These are phyloP conservation scores for Darevskia nairensis DNA, from an alignment of 2,797 vertebrate species.

Conservation along the genomic window DNA sequence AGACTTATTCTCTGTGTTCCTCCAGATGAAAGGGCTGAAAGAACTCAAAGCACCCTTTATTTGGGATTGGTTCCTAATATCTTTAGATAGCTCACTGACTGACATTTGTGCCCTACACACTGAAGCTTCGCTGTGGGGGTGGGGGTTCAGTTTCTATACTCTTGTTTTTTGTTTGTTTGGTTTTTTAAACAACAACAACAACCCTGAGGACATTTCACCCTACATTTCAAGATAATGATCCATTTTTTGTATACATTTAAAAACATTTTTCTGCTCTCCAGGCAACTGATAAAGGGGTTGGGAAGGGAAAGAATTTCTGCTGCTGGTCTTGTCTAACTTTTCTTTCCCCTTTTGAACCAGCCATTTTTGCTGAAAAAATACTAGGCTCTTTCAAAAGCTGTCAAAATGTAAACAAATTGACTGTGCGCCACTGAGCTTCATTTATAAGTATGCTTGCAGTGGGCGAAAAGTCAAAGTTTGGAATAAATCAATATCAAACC, in stretches of 20 bases:
- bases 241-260: neutral
- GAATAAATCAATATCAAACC: constrained; percentile 23
- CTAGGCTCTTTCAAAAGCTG: neutral
- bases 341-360: neutral
- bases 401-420: constrained; percentile 32
- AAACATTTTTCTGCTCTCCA: neutral
- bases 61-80: neutral
- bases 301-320: neutral
- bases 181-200: no score
- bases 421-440: constrained; percentile 23
- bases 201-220: neutral
- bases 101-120: neutral
- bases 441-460: constrained; percentile 2
- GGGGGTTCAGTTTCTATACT: no score
- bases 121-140: neutral
- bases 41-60: neutral
- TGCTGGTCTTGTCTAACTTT: neutral
- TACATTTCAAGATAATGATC: neutral
- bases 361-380: neutral
- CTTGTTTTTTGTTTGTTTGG: no score
- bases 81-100: neutral
- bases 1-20: no score
- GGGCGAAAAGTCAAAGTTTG: neutral
- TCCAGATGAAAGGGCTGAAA: neutral
- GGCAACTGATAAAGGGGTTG: neutral